Conservation (phyloP, 2,888 invertebrate genomes). For the Deroplatys truncata region DNA sequence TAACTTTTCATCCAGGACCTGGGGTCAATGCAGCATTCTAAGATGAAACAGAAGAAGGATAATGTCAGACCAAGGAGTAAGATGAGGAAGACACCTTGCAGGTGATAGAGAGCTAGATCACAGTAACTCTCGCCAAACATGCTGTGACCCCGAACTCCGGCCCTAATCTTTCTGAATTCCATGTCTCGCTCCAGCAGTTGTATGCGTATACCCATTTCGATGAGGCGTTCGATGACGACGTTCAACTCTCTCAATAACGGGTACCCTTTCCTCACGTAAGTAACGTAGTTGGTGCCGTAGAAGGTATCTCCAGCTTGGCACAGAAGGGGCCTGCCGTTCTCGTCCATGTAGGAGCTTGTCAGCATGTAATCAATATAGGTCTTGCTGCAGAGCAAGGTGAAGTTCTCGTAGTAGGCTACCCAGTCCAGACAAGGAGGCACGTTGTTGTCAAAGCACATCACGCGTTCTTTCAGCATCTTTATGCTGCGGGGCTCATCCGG, state of each 20-base stretch:
- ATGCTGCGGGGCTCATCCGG: background rate
- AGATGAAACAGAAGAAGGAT: background rate
- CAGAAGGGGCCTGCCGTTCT: background rate
- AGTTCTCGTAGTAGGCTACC: background rate
- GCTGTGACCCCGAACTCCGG: background rate
- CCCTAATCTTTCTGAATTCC: background rate
- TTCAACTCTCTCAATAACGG: background rate
- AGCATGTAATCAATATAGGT: background rate
- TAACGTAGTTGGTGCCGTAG: background rate
- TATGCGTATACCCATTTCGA: background rate
- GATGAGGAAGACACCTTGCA: background rate
- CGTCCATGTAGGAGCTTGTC: background rate
- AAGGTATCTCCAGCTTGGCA: slow-evolving; percentile 1
- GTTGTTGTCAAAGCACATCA: background rate
- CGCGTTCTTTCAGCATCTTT: background rate
- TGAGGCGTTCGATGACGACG: background rate
- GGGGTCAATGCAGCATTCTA: background rate
- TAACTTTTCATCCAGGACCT: background rate
- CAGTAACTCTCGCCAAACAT: background rate
- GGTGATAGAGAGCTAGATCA: background rate
- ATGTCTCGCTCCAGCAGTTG: background rate
- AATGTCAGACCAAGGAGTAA: background rate
- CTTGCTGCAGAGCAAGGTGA: background rate
- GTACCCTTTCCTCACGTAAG: background rate
- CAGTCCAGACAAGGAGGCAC: background rate